Conservation (phyloP, 2,888 invertebrate genomes). For the Crematogaster levior region DNA sequence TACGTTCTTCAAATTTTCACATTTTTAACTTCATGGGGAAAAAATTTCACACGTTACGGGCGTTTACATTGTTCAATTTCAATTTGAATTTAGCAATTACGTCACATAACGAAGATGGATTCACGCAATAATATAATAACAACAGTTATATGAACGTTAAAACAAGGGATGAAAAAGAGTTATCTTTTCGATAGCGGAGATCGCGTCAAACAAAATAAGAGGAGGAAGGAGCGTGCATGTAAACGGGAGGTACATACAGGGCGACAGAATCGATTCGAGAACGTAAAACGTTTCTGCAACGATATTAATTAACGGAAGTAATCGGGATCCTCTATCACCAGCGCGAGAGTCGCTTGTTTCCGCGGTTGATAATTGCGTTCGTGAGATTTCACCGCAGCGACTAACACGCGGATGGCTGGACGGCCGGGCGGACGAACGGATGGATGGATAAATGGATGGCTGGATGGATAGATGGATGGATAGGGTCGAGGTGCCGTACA, state of each 20-base stretch:
- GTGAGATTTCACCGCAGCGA: constrained; percentile 65
- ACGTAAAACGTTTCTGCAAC: constrained; percentile 43
- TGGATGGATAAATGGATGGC: constrained; percentile 8
- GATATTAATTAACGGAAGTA: constrained; percentile 64
- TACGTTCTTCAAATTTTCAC: constrained; percentile 49
- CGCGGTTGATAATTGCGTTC: constrained; percentile 77
- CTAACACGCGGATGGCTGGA: constrained; percentile 59
- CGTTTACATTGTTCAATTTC: constrained; percentile 39
- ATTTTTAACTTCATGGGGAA: constrained; percentile 19
- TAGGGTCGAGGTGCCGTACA: constrained; percentile 33
- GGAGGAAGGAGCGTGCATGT: not conserved
- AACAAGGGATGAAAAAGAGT: not conserved
- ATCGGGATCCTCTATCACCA: constrained; percentile 54
- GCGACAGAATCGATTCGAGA: constrained; percentile 37
- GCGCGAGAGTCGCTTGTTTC: constrained; percentile 61
- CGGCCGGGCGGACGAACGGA: constrained; percentile 16
- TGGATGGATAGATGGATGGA: constrained; percentile 42
- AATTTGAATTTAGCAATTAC: constrained; percentile 34
- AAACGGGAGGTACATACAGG: constrained; percentile 20
- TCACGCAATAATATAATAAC: constrained; percentile 42
- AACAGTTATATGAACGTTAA: not conserved
- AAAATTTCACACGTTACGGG: constrained; percentile 33
- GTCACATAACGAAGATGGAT: constrained; percentile 28
- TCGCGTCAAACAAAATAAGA: constrained; percentile 14
- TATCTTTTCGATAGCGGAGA: constrained; percentile 24